Percentiles rank a stretch among this genome's conserved stretches.
These are phyloP conservation scores for Osmerus eperlanus DNA, from an alignment of 2,113 vertebrate species.

Conservation along the genomic window DNA sequence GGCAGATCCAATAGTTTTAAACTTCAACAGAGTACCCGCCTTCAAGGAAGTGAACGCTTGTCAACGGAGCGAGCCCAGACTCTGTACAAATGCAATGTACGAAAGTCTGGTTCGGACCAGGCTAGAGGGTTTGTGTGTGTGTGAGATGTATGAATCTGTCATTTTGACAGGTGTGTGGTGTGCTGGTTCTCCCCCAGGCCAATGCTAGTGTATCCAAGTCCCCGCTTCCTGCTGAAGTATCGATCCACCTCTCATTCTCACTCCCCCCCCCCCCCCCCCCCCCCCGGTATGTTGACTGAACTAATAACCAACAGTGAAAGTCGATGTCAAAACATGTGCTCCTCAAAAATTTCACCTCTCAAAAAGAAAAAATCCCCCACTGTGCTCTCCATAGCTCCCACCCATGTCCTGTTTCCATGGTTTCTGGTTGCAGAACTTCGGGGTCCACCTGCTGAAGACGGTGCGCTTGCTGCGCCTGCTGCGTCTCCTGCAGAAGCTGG, in stretches of 20 bases:
- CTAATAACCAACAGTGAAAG: too few relatives aligned
- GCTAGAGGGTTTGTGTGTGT: too few relatives aligned
- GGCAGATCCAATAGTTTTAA: too few relatives aligned
- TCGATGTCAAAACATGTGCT: too few relatives aligned
- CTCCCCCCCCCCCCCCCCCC: background rate
- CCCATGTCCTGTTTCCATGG: background rate
- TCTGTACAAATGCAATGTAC: too few relatives aligned
- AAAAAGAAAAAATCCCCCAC: background rate
- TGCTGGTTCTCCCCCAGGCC: background rate
- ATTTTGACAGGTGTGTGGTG: background rate
- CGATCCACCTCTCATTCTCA: background rate
- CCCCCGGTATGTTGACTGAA: background rate
- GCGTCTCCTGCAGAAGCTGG: slow-evolving; percentile 79
- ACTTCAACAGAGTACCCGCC: too few relatives aligned
- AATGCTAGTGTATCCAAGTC: background rate
- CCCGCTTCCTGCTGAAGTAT: background rate
- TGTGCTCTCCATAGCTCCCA: background rate
- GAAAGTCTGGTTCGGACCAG: too few relatives aligned
- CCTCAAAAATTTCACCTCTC: too few relatives aligned
- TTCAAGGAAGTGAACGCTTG: too few relatives aligned
- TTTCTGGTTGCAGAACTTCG: slow-evolving; percentile 69
- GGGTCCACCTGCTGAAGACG: slow-evolving; percentile 79
- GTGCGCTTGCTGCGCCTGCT: slow-evolving; percentile 77
- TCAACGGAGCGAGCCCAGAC: too few relatives aligned
- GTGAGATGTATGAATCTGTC: background rate